Conservation (phyloP, 2,113 vertebrate species). For the Marmota flaviventris region DNA sequence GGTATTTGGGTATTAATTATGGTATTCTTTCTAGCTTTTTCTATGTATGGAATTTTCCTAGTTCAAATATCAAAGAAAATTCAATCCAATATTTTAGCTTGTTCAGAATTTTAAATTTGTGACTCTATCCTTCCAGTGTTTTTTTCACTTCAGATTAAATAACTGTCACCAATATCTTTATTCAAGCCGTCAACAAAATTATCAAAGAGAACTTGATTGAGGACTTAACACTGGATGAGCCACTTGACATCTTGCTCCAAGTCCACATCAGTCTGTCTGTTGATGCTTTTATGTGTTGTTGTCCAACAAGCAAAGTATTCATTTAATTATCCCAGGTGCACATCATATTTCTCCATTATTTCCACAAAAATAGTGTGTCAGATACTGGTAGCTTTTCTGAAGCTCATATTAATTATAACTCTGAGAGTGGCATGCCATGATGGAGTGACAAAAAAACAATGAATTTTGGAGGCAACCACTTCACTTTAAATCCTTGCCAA, state of each 20-base stretch:
- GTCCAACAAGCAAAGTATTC: background rate
- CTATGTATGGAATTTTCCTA: background rate
- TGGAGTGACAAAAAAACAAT: background rate
- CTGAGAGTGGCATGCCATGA: too few species aligned
- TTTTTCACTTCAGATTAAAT: background rate
- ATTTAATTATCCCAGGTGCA: background rate
- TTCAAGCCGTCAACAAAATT: background rate
- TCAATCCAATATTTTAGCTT: conserved; percentile 1
- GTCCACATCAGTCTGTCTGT: background rate
- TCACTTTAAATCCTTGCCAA: background rate
- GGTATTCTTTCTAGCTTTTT: background rate
- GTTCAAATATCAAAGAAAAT: conserved; percentile 30
- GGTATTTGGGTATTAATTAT: background rate
- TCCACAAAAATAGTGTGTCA: background rate
- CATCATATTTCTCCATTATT: background rate
- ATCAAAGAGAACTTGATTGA: background rate
- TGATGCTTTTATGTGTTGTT: background rate
- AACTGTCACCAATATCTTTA: background rate
- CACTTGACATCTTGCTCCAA: background rate
- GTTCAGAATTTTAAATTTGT: conserved; percentile 13
- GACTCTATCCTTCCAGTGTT: background rate
- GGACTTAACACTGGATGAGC: background rate
- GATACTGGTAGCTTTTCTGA: background rate
- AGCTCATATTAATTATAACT: background rate
- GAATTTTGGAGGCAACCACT: background rate